A percentile compares a stretch with the other conserved stretches of the same genome.
These are phyloP conservation scores for Oreocharis arfaki DNA, from an alignment of 2,113 vertebrate genomes.

Conservation along the genomic window DNA sequence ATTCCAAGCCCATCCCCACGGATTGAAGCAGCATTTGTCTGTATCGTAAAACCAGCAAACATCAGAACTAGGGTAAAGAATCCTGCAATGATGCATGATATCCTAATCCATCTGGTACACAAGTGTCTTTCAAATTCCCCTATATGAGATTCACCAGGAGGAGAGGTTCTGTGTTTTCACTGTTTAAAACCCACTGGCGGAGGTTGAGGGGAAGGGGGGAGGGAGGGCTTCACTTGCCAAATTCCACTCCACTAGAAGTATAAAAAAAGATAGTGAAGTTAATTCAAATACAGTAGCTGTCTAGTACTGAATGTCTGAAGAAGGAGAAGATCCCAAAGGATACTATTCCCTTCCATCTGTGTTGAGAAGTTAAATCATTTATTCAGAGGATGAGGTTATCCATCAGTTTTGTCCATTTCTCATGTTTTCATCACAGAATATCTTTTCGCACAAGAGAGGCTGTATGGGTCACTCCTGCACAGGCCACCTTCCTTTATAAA, in stretches of 20 bases:
- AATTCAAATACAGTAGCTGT: neutral
- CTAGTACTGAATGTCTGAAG: neutral
- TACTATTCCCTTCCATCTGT: neutral
- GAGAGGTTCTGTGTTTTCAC: neutral
- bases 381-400: neutral
- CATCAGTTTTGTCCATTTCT: neutral
- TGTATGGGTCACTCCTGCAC: neutral
- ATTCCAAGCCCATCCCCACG: neutral
- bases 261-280: neutral
- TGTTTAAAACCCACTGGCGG: neutral
- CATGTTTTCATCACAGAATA: neutral
- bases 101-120: neutral
- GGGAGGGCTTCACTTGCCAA: fast-evolving
- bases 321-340: neutral
- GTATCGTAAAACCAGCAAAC: neutral
- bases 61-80: neutral
- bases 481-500: neutral
- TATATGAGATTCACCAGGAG: neutral
- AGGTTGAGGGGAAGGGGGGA: fast-evolving
- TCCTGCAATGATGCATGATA: neutral
- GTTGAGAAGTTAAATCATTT: neutral
- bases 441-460: neutral
- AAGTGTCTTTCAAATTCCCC: neutral
- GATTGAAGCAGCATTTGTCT: neutral
- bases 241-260: neutral